Base-by-base conservation (phyloP, 2,888 invertebrate species). In the Lepidocyrtinus sp. region DNA sequence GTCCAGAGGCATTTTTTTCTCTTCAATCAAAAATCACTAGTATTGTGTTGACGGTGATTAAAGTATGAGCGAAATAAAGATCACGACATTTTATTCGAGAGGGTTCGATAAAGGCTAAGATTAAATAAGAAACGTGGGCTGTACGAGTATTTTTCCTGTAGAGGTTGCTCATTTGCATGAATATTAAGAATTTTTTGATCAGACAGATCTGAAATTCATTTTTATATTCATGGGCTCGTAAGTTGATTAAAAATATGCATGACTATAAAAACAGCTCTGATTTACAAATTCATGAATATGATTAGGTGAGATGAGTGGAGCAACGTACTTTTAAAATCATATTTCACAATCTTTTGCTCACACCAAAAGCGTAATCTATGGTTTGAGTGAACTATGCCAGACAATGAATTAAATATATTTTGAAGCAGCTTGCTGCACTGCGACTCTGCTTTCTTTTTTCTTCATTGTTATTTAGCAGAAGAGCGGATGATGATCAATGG, bases 151-250 rank as follows among this genome's bases (percentile, higher is more conserved):
- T 24, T 72, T 12, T 59, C 22, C 15, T 61, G 25, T 9, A 27
- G 45, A 71, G 36, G 62, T 24, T 67, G 67, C 59, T 50, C 50
- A 50, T 50, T 50, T 62, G 75, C 67, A 61, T 75, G 67, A 75
- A 75, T 75, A 50, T 50, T 50, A 50, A 50, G 50, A 50, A 50
- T 50, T 50, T 50, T 50, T 73, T 65, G 5, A 50, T 7, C 50
- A 50, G 5, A 50, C 50, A 50, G 17, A 50, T 50, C 50, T 50
- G 17, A 50, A 50, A 15, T 50, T 50, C 50, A 50, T 50, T 50
- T 50, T 50, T 50, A n/a, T 50, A 50, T 50, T 50, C 50, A 50
- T 50, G 50, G 50, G 50, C 50, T 50, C 50, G 17, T 50, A 50
- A 50, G 50, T 50, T 50, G 50, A 50, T 50, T 50, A 50, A 50